phyloP scores from a whole-genome alignment of 53 echinoderm and acorn worm genomes.

The Echinarachnius parma region DNA sequence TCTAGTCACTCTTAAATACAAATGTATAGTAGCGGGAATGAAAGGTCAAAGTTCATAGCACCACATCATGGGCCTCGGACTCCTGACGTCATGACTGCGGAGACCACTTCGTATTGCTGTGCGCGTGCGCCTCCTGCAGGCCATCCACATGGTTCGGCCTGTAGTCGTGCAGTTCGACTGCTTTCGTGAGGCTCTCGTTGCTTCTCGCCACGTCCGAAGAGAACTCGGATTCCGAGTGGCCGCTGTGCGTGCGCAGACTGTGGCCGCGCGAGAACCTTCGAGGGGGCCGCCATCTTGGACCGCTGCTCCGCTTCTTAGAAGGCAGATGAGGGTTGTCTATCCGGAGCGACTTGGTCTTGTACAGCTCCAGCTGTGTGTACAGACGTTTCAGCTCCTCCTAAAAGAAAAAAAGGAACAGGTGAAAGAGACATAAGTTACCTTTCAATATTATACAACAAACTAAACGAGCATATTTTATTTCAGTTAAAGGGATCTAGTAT shows the following conservation, averaged over 20 bases:
- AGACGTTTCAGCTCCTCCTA: constrained; percentile 94
- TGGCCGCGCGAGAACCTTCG: constrained; percentile 85
- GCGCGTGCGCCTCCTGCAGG: constrained; percentile 40
- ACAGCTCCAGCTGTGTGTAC: constrained; percentile 95
- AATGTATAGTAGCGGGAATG: too few species aligned
- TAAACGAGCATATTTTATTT: too few species aligned
- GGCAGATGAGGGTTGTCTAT: constrained; percentile 98
- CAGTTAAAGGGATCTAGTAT: too few species aligned
- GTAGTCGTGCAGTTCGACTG: constrained; percentile 94
- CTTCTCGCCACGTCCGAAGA: constrained; percentile 94
- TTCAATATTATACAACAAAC: too few species aligned
- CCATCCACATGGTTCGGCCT: constrained; percentile 83
- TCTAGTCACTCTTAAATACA: too few species aligned
- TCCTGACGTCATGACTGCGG: constrained; percentile 36
- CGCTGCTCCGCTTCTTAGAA: constrained; percentile 78
- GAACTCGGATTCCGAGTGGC: constrained; percentile 90
- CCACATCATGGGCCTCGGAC: neutral
- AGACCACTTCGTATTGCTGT: constrained; percentile 49
- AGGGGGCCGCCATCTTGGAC: constrained; percentile 86
- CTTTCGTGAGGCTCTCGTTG: constrained; percentile 91
- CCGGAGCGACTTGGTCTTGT: constrained; percentile 92
- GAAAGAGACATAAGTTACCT: too few species aligned
- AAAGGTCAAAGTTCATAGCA: too few species aligned
- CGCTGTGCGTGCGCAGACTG: constrained; percentile 91
- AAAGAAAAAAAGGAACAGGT: too few species aligned